Conservation (phyloP, 2,888 invertebrate genomes). For the Volucella inanis region DNA sequence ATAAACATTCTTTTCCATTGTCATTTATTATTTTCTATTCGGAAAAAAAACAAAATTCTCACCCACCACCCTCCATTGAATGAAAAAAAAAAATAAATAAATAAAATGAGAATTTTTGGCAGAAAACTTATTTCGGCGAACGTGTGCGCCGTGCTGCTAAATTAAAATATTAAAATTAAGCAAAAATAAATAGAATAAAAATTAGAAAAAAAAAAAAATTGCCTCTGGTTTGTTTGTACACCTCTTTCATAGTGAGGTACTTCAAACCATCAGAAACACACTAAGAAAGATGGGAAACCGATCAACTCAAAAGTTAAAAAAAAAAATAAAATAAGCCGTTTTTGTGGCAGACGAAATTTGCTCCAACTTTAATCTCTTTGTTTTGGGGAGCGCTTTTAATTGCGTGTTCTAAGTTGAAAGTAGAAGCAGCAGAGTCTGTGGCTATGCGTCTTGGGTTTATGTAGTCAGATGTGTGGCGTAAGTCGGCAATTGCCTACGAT, state of each 20-base stretch:
- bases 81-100: background rate
- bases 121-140: slow-evolving; percentile 38
- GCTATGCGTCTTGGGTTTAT: slow-evolving; percentile 1
- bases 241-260: slow-evolving; percentile 58
- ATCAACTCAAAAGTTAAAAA: slow-evolving; percentile 19
- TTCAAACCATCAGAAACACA: slow-evolving; percentile 57
- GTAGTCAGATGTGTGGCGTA: slow-evolving; percentile 12
- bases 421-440: background rate
- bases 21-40: slow-evolving; percentile 55
- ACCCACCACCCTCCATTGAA: slow-evolving; percentile 16
- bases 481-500: slow-evolving; percentile 7
- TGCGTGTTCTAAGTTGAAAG: slow-evolving; percentile 19
- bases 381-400: slow-evolving; percentile 44
- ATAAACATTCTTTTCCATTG: slow-evolving; percentile 67
- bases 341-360: slow-evolving; percentile 9
- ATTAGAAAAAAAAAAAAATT: slow-evolving; percentile 17
- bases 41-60: slow-evolving; percentile 8
- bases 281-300: slow-evolving; percentile 6
- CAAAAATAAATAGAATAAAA: slow-evolving; percentile 29
- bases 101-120: slow-evolving; percentile 36
- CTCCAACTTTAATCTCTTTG: slow-evolving; percentile 37
- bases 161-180: slow-evolving; percentile 48
- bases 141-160: slow-evolving; percentile 40
- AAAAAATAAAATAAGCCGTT: slow-evolving; percentile 23
- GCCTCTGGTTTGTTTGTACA: slow-evolving; percentile 40